Evolutionary conservation across 2,113 vertebrate species (phyloP), one percentile per base, ranked within the genome.

Genomic region (Vicugna pacos): DNA sequence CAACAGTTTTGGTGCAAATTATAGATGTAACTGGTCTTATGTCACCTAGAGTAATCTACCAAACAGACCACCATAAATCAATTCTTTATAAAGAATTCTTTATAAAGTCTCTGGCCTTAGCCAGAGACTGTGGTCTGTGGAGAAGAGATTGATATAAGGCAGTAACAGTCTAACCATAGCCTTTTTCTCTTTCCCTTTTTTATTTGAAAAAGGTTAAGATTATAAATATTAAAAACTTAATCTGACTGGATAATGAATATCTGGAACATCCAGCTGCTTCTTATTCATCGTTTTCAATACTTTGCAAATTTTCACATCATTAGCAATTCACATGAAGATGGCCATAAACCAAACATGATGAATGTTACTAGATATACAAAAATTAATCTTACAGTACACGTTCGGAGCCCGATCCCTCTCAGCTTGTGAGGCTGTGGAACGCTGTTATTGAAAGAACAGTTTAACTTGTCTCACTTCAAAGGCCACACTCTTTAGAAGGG

Each of bases 331-430:
- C 87, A 97, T 94, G 83, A 97, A 86, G 80, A 98, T 97, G 97
- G 94, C 94, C 97, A 98, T 98, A 98, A 98, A 98, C 70, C 95
- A 98, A 98, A 97, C 84, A 97, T 97, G 97, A 98, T 98, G 90
- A 98, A 98, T 98, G 97, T 82, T 96, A 69, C 87, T 79, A 97
- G 95, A 98, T 97, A 98, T 65, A 98, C 88, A 98, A 98, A 98
- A 98, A 97, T 97, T 98, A 97, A 98, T 98, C 91, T 98, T 96
- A 88, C 67, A 98, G 96, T 98, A 96, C 89, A 98, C 95, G 94
- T 83, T 95, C 96, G 86, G 22, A 97, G 91, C 92, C 93, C 97
- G 98, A 97, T 96, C 97, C 98, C 97, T 98, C 96, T 98, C 96
- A 97, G 95, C 70, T 96, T 94, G 64, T 86, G 87, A 98, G 56